Evolutionary conservation across 2,888 invertebrate species (phyloP).

Genomic region (Thysanoteuthis rhombus): DNA sequence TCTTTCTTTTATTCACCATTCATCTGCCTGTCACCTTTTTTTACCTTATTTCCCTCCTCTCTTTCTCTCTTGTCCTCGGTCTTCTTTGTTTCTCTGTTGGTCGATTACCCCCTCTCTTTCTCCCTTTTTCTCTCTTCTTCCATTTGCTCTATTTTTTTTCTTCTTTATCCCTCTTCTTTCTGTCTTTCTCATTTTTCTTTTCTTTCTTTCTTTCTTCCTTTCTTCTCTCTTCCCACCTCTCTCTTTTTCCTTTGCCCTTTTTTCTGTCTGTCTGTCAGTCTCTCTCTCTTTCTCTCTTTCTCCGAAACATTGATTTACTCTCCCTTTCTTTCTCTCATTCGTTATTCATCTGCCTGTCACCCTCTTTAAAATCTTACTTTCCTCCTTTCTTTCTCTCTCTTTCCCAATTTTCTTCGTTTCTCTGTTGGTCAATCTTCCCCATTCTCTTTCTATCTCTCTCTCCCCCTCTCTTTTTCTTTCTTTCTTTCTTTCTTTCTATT

Average conservation of each 20-base stretch:
- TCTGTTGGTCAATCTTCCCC: too few relatives aligned
- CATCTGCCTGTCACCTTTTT: background rate
- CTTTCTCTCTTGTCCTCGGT: background rate
- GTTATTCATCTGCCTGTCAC: background rate
- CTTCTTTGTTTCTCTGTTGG: fast-evolving
- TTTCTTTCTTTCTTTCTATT: background rate
- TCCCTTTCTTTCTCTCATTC: background rate
- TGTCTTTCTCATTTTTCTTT: background rate
- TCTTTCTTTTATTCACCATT: background rate
- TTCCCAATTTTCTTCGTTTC: too few relatives aligned
- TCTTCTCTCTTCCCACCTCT: background rate
- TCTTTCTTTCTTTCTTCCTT: background rate
- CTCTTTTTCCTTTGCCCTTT: background rate
- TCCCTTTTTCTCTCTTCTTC: background rate
- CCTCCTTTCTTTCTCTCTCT: too few relatives aligned
- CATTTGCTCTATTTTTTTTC: background rate
- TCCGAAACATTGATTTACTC: too few relatives aligned
- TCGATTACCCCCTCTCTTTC: too few relatives aligned
- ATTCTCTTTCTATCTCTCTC: background rate
- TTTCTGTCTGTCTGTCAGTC: background rate
- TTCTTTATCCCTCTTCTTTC: background rate
- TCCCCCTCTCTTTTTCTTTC: background rate
- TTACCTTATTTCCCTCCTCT: too few relatives aligned
- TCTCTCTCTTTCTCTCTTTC: too few relatives aligned
- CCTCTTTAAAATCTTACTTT: too few relatives aligned